phyloP scores from a whole-genome alignment of 2,888 invertebrate species.

The Apocheima hispidaria region DNA sequence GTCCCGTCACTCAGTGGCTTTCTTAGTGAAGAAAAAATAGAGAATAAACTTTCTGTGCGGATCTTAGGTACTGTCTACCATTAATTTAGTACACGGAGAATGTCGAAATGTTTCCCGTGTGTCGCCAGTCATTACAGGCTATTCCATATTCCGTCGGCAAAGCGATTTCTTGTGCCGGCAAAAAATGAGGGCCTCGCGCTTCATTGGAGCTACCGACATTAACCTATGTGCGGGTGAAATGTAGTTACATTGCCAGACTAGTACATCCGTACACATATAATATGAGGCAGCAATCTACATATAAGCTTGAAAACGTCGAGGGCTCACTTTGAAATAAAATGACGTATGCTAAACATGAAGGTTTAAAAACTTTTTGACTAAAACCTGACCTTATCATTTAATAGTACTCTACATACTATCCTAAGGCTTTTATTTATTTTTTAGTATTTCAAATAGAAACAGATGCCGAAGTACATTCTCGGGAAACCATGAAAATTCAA shows the following conservation, averaged over 20 bases:
- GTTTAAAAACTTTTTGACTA: no score
- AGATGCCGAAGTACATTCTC: no score
- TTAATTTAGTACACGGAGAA: conserved; percentile 12
- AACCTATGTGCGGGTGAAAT: conserved; percentile 9
- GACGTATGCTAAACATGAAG: no score
- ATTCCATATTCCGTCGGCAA: conserved; percentile 36
- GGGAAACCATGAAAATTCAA: no score
- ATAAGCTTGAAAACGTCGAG: no score
- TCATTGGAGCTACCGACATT: conserved; percentile 27
- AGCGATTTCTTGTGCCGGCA: conserved; percentile 30
- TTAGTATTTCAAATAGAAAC: no score
- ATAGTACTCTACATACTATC: no score
- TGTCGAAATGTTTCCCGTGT: conserved; percentile 43
- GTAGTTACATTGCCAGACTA: not conserved
- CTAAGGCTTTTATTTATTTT: no score
- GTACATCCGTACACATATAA: not conserved
- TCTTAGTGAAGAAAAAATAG: not conserved
- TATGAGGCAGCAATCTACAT: not conserved
- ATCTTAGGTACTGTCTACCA: conserved; percentile 10
- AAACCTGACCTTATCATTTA: no score
- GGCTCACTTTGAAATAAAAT: no score
- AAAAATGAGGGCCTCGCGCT: conserved; percentile 34
- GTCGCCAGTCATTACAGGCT: conserved; percentile 32
- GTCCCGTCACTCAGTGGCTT: no score
- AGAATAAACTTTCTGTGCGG: not conserved